phyloP scores from a whole-genome alignment of 2,888 invertebrate genomes.

The Drosophila flavopinicola region DNA sequence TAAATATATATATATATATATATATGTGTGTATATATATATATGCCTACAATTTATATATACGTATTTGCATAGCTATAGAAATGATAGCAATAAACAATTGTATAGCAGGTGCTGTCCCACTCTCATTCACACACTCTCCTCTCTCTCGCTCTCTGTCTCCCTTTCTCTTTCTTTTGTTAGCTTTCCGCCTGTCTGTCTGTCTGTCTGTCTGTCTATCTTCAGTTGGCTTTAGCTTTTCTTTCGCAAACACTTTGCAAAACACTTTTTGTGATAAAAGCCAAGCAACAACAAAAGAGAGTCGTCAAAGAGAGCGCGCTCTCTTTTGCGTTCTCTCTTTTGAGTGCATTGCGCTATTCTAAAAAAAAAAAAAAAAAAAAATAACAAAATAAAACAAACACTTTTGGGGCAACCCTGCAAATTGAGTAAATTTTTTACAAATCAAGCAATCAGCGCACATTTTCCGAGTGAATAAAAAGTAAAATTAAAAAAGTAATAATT shows the following conservation, averaged over 20 bases:
- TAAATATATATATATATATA: slow-evolving; percentile 16
- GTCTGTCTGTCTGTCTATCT: not conserved
- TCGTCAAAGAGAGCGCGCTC: not conserved
- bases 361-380: too few species aligned
- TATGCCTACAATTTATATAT: too few species aligned
- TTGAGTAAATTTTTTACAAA: slow-evolving; percentile 13
- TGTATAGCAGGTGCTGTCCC: slow-evolving; percentile 22
- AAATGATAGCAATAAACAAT: slow-evolving; percentile 3
- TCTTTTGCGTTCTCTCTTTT: not conserved
- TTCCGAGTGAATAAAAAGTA: not conserved
- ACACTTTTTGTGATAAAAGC: slow-evolving; percentile 52
- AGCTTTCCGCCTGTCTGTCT: not conserved
- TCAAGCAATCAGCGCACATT: slow-evolving; percentile 32
- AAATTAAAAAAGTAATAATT: not conserved
- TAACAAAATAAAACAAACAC: too few species aligned
- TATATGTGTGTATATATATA: slow-evolving; percentile 15
- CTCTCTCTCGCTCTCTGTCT: not conserved
- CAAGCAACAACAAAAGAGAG: slow-evolving; percentile 5
- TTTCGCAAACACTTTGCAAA: not conserved
- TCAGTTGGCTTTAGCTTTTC: not conserved
- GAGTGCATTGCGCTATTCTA: not conserved
- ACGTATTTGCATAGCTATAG: slow-evolving; percentile 18
- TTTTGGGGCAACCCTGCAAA: slow-evolving; percentile 21
- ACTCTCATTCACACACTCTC: not conserved
- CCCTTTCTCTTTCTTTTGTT: not conserved